Conservation (phyloP, 64 coral and sea anemone genomes). For the Cladopsammia gracilis region DNA sequence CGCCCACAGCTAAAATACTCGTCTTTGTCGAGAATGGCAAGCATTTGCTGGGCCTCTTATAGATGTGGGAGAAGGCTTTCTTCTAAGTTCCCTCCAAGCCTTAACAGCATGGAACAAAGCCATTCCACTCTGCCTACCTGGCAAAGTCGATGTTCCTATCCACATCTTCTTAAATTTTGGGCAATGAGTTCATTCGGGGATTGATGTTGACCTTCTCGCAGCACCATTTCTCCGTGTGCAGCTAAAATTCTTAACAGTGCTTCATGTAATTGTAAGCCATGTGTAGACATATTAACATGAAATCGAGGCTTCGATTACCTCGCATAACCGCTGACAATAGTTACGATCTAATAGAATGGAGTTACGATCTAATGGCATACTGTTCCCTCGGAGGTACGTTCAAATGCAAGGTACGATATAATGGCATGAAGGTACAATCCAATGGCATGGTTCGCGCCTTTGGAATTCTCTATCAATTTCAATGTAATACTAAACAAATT, state of each 20-base stretch:
- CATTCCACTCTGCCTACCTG: too few relatives aligned
- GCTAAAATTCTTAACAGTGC: too few relatives aligned
- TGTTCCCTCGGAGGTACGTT: neutral
- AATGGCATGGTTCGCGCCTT: neutral
- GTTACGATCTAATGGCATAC: slow-evolving; percentile 12
- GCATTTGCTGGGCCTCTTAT: slow-evolving; percentile 40
- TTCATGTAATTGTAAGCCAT: too few relatives aligned
- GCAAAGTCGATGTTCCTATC: too few relatives aligned
- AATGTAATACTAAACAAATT: too few relatives aligned
- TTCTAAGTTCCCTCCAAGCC: slow-evolving; percentile 33
- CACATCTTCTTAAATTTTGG: too few relatives aligned
- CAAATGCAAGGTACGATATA: neutral
- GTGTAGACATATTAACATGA: too few relatives aligned
- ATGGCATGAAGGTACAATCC: neutral
- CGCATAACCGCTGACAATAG: neutral
- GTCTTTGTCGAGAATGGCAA: slow-evolving; percentile 11
- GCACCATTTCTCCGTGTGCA: too few relatives aligned
- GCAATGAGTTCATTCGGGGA: too few relatives aligned
- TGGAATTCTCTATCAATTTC: too few relatives aligned
- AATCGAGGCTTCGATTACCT: too few relatives aligned
- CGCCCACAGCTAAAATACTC: neutral
- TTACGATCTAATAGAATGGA: neutral
- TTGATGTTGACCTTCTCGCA: too few relatives aligned
- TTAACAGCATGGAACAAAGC: slow-evolving; percentile 25
- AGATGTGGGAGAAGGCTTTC: neutral